A percentile compares a stretch with the other conserved stretches of the same genome.
Conservation (phyloP, 2,113 vertebrate species). For the Anarrhichthys ocellatus region DNA sequence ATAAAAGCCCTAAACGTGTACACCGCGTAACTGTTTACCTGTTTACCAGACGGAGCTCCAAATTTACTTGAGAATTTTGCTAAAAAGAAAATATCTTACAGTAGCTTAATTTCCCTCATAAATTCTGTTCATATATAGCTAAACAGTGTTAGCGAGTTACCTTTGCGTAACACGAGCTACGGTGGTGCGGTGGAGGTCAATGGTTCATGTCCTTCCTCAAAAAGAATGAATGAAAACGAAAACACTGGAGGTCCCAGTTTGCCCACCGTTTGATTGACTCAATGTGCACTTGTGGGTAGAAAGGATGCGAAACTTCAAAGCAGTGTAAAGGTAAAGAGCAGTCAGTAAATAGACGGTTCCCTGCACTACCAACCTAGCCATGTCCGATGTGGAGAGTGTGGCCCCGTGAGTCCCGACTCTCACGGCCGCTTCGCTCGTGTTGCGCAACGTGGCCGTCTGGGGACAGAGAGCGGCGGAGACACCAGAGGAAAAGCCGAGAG, state of each 20-base stretch:
- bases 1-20: not conserved
- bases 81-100: not conserved
- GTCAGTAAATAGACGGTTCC: not conserved
- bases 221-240: not conserved
- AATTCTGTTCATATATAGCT: not conserved
- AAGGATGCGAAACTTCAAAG: not conserved
- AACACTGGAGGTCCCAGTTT: not conserved
- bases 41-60: no score
- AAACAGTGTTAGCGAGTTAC: not conserved
- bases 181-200: not conserved
- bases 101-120: not conserved
- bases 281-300: not conserved
- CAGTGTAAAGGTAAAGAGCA: not conserved
- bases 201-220: not conserved
- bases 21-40: not conserved
- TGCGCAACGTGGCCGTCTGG: conserved; percentile 60
- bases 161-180: not conserved
- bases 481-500: conserved; percentile 56
- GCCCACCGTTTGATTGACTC: not conserved
- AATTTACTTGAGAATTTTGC: no score
- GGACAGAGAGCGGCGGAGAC: conserved; percentile 45
- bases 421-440: conserved; percentile 16
- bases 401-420: not conserved
- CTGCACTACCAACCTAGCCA: not conserved
- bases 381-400: not conserved